A percentile compares a stretch with the other conserved stretches of the same genome.
phyloP scores from a whole-genome alignment of 2,797 vertebrate species.

The Mormyrops boulengeri region DNA sequence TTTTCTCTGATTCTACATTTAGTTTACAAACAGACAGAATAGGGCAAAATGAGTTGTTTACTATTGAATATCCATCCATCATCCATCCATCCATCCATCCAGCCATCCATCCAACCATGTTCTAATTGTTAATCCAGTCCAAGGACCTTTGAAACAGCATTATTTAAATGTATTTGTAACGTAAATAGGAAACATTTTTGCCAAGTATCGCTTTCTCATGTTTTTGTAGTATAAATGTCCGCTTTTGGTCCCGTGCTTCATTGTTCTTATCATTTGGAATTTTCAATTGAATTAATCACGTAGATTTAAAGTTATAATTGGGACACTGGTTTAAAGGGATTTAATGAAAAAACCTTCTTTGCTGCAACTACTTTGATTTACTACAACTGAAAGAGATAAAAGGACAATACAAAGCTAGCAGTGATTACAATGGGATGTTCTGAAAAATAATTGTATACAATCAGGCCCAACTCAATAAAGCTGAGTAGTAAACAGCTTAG shows the following conservation, averaged over 20 bases:
- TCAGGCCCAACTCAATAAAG: background rate
- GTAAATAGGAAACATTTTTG: background rate
- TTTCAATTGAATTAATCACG: background rate
- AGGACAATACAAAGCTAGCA: background rate
- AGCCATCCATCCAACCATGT: background rate
- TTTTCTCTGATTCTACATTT: background rate
- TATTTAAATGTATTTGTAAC: background rate
- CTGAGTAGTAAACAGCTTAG: background rate
- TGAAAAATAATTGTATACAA: constrained; percentile 4
- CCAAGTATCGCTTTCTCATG: background rate
- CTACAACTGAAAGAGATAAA: background rate
- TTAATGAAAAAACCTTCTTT: too few relatives aligned
- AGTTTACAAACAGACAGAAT: background rate
- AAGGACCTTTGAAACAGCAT: background rate
- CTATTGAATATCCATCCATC: background rate
- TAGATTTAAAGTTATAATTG: background rate
- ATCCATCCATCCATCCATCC: background rate
- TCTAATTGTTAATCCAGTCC: background rate
- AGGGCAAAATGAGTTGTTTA: background rate
- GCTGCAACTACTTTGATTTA: background rate
- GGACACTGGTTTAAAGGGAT: background rate
- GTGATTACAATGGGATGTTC: background rate
- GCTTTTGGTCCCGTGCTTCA: background rate
- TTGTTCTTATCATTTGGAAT: background rate
- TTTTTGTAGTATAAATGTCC: background rate